Evolutionary conservation across 1,140 invertebrate genomes (phyloP), one percentile per base, ranked within the genome.

Genomic region (Oryzaephilus surinamensis): DNA sequence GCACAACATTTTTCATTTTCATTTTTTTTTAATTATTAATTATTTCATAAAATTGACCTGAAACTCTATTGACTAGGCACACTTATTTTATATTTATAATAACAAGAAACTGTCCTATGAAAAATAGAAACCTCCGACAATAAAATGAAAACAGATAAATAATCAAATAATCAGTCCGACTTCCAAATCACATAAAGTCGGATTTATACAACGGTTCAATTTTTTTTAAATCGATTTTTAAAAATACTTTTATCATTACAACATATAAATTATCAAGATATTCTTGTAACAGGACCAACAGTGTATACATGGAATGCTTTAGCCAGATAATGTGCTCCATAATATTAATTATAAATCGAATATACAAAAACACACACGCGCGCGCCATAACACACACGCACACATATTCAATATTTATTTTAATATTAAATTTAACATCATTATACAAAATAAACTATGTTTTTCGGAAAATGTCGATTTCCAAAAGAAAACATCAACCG

Each of bases 61-160:
- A 61, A n/a, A 61, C 55, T 54, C 56, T 61, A 61, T 54, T 60
- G 57, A 61, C 60, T 62, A 62, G 60, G 58, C 60, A 62, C 59
- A 62, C 60, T 60, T 62, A 61, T 51, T 57, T 61, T 53, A 60
- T 59, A 58, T 21, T 21, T 6, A 21, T 57, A 52, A 54, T 60
- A 62, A 62, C 60, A 62, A 61, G 60, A 62, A 62, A 62, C 57
- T 61, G 52, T 55, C 51, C 53, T 58, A 61, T 62, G 58, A 62
- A 62, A 62, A 62, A 62, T 61, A 61, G 56, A 62, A 61, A 62
- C 58, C 56, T 59, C 56, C 54, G 53, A 60, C 46, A 58, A 60
- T 60, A 53, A 56, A 61, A 51, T 35, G 43, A n/a, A 60, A 58
- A 60, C 50, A 48, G 48, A 44, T 45, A 56, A 52, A 54, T 48